Evolutionary conservation across 2,888 invertebrate genomes (phyloP).

Genomic region (Erannis defoliaria): DNA sequence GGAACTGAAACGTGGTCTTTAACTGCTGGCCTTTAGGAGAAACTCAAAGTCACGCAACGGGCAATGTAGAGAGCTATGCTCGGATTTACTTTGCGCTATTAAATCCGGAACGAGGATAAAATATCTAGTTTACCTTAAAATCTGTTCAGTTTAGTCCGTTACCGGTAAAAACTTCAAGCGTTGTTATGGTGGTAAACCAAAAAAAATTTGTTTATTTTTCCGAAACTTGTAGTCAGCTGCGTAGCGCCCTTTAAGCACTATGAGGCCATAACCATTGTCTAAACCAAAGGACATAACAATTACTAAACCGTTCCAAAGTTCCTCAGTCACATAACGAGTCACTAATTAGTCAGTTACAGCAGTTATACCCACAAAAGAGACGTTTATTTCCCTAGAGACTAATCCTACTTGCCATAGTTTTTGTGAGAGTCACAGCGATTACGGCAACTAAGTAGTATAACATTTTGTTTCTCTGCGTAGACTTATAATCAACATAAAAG

Average conservation of each 20-base stretch:
- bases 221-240: neutral
- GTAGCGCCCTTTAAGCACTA: neutral
- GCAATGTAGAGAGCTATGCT: too few relatives aligned
- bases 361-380: constrained; percentile 62
- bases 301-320: constrained; percentile 52
- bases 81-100: too few relatives aligned
- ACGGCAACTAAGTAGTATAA: constrained; percentile 51
- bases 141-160: too few relatives aligned
- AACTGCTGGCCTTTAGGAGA: too few relatives aligned
- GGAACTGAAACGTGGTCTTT: too few relatives aligned
- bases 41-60: too few relatives aligned
- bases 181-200: too few relatives aligned
- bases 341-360: constrained; percentile 65
- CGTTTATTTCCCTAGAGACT: constrained; percentile 58
- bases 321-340: constrained; percentile 57
- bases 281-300: constrained; percentile 31
- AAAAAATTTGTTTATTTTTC: neutral
- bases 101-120: too few relatives aligned
- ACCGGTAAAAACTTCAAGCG: too few relatives aligned
- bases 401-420: constrained; percentile 52
- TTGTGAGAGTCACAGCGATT: constrained; percentile 52
- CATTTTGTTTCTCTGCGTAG: constrained; percentile 41
- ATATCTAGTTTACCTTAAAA: too few relatives aligned
- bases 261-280: constrained; percentile 1
- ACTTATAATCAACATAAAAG: too few relatives aligned